A percentile compares a stretch with the other conserved stretches of the same genome.
Conservation (phyloP, 2,888 invertebrate genomes). For the Drosophila paracracens region DNA sequence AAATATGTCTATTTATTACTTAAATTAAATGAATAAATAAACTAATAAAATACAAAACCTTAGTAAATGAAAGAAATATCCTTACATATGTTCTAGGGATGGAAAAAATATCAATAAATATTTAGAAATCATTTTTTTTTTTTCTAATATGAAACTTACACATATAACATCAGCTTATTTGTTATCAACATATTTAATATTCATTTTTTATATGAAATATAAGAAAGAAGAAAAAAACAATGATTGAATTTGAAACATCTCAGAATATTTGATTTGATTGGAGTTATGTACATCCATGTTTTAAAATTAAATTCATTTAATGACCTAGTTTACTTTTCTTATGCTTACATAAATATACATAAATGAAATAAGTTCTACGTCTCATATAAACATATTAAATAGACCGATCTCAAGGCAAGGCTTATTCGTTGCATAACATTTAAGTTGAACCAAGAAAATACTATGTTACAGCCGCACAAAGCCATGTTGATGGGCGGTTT, state of each 20-base stretch:
- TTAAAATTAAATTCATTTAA: neutral
- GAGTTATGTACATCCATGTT: neutral
- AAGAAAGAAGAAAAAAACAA: no score
- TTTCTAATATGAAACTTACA: neutral
- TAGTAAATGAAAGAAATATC: neutral
- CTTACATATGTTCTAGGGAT: neutral
- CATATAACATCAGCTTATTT: neutral
- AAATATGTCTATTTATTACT: neutral
- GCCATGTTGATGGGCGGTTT: slow-evolving; percentile 1
- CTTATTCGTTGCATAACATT: neutral
- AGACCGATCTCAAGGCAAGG: neutral
- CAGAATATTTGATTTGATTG: neutral
- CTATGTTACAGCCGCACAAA: neutral
- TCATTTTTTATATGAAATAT: neutral
- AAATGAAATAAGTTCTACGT: neutral
- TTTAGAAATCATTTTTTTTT: neutral
- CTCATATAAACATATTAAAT: neutral
- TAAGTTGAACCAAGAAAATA: neutral
- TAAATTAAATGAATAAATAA: neutral
- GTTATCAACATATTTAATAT: neutral
- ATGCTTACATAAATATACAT: neutral
- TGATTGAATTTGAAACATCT: no score
- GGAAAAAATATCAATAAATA: neutral
- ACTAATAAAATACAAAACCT: neutral
- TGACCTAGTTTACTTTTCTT: neutral